Evolutionary conservation across 1,140 invertebrate genomes (phyloP), one percentile per base, ranked within the genome.

Genomic region (Pseudomyrmex gracilis): DNA sequence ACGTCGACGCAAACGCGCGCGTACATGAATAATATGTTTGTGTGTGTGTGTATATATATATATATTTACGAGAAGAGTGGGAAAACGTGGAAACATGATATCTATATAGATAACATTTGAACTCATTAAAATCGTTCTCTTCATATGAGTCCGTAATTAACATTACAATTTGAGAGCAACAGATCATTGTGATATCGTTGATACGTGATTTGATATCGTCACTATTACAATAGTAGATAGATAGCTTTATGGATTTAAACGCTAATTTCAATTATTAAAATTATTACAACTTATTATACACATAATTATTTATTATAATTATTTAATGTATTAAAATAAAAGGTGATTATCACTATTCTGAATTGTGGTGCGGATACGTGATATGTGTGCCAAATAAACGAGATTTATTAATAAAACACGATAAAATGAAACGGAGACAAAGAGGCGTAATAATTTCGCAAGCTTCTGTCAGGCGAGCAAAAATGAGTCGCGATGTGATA

Each of bases 391-490:
- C 4, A 34, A 34, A 34, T 58, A 34, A n/a, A 78, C 10, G 53
- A 2, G n/a, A 17, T 0, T 71, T 49, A 70, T 80, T 49, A 80
- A 80, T 80, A 80, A 70, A 78, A 22, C 0, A 22, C 2, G 53
- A 43, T 77, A 43, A 82, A 63, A 74, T 45, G 47, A 60, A 73
- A 73, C 20, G 47, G 47, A 74, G 34, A 74, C 49, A 64, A 63
- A 73, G 43, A 12, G 24, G 12, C 47, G 70, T 20, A 17, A 63
- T 82, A 63, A 82, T 64, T 74, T 45, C 9, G 58, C 43, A 45
- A 64, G 24, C 47, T n/a, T 71, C 43, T 63, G 43, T 82, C 24
- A n/a, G 53, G 60, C 34, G 43, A 58, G 80, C 13, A 43, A 64
- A 76, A 66, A 76, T 20, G 63, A 43, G 49, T 68, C 49, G 17